Evolutionary conservation across 2,797 vertebrate species (phyloP).

Genomic region (Malurus splendens): DNA sequence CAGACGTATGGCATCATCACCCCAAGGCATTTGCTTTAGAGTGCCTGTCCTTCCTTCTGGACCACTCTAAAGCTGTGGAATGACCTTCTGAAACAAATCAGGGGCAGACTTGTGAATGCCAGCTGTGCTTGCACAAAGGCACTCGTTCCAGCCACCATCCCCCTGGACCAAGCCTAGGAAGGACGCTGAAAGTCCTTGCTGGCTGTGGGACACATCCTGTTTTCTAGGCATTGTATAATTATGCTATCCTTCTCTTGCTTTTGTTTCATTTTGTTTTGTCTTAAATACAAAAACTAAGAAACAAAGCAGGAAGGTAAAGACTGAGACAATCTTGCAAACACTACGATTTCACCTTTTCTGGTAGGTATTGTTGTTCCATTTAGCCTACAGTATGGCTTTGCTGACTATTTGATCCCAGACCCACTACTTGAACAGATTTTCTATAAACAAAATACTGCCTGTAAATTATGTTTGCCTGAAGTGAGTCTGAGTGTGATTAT

Average conservation of each 20-base stretch:
- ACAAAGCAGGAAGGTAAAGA: not conserved
- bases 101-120: not conserved
- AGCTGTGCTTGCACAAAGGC: not conserved
- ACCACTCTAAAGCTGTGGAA: not conserved
- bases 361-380: not conserved
- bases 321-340: not conserved
- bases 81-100: not conserved
- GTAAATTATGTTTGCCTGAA: conserved; percentile 40
- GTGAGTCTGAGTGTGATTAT: conserved; percentile 38
- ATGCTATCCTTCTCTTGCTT: not conserved
- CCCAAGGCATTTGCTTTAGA: not conserved
- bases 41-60: not conserved
- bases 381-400: not conserved
- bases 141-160: not conserved
- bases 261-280: not conserved
- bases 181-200: not conserved
- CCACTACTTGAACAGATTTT: not conserved
- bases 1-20: fast-evolving
- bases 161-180: not conserved
- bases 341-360: not conserved
- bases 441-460: conserved; percentile 5
- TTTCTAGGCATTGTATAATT: not conserved
- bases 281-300: not conserved
- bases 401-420: conserved; percentile 16
- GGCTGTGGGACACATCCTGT: not conserved